Conservation (phyloP, 2,888 invertebrate genomes). For the Crematogaster levior region DNA sequence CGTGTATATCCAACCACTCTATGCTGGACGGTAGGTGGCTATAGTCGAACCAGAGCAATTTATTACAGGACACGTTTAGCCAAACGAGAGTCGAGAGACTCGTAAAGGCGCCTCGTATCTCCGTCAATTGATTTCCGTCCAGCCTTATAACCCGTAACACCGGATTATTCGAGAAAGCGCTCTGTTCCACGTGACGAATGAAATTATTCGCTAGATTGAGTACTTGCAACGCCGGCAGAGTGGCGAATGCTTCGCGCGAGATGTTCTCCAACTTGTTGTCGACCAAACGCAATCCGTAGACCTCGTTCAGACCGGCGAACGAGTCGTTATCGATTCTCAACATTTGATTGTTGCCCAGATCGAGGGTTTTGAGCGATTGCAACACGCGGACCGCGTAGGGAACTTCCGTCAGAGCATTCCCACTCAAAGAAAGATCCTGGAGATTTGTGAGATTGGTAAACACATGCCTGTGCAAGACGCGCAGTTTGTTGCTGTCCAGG, state of each 20-base stretch:
- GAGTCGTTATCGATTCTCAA: conserved; percentile 90
- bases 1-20: conserved; percentile 93
- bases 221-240: conserved; percentile 91
- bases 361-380: conserved; percentile 91
- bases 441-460: conserved; percentile 93
- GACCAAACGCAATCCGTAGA: conserved; percentile 92
- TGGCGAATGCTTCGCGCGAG: conserved; percentile 91
- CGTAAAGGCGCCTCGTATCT: conserved; percentile 92
- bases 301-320: conserved; percentile 91
- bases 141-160: conserved; percentile 91
- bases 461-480: conserved; percentile 89
- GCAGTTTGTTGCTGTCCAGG: conserved; percentile 91
- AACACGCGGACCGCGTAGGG: conserved; percentile 91
- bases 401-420: conserved; percentile 90
- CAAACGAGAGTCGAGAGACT: conserved; percentile 91
- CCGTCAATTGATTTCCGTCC: conserved; percentile 92
- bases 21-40: conserved; percentile 91
- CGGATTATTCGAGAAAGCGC: conserved; percentile 91
- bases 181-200: conserved; percentile 92
- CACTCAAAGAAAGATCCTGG: conserved; percentile 92
- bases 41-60: conserved; percentile 93
- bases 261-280: conserved; percentile 93
- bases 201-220: conserved; percentile 93
- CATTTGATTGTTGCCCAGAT: conserved; percentile 94
- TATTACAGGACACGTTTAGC: conserved; percentile 94